Percentiles rank a stretch among this genome's conserved stretches.
Evolutionary conservation across 2,888 invertebrate species (phyloP).

Genomic region (Microctonus brassicae): DNA sequence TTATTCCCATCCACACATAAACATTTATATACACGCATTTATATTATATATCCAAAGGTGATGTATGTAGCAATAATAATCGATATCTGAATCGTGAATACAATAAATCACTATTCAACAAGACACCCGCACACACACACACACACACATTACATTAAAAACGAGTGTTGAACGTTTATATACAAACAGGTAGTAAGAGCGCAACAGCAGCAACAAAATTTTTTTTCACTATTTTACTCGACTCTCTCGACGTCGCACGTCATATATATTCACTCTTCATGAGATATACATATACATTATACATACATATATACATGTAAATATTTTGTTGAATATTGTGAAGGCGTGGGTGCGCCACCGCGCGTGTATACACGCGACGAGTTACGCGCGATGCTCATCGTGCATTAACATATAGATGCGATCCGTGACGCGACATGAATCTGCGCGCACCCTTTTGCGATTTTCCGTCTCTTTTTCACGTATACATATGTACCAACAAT

Average conservation of each 20-base stretch:
- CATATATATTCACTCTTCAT: too few species aligned
- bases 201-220: background rate
- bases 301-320: background rate
- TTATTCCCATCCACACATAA: too few species aligned
- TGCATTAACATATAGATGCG: constrained; percentile 65
- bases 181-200: constrained; percentile 6
- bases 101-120: constrained; percentile 30
- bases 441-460: constrained; percentile 7
- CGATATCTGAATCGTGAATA: constrained; percentile 27
- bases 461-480: background rate
- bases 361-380: constrained; percentile 42
- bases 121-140: constrained; percentile 14
- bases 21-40: too few species aligned
- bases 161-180: constrained; percentile 6
- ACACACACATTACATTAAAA: constrained; percentile 20
- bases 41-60: background rate
- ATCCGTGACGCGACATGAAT: constrained; percentile 58
- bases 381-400: constrained; percentile 52
- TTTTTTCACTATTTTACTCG: constrained; percentile 37
- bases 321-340: constrained; percentile 7
- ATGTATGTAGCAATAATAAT: constrained; percentile 2
- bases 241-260: constrained; percentile 27
- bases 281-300: too few species aligned
- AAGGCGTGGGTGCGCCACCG: constrained; percentile 41
- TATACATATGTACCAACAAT: background rate